Conservation (phyloP, 2,888 invertebrate species). For the Strigamia crassipes region DNA sequence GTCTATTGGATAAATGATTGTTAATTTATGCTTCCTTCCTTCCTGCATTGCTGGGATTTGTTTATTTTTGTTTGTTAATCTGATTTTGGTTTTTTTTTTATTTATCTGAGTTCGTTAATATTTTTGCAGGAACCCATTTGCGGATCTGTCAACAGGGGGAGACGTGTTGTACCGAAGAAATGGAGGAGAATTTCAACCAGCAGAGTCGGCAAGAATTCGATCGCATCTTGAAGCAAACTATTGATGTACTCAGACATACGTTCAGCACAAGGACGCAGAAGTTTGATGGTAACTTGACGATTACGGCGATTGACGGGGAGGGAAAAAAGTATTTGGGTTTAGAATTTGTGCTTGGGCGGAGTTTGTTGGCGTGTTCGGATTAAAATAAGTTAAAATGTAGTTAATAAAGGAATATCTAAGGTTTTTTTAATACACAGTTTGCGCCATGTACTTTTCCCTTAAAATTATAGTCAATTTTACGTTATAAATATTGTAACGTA, state of each 20-base stretch:
- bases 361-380: too few species aligned
- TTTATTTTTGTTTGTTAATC: not conserved
- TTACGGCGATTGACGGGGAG: too few species aligned
- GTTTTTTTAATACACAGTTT: too few species aligned
- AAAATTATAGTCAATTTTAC: too few species aligned
- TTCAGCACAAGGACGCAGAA: slow-evolving; percentile 76
- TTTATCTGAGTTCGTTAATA: too few species aligned
- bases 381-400: too few species aligned
- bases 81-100: slow-evolving; percentile 47
- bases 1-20: not conserved
- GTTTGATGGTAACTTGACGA: slow-evolving; percentile 74
- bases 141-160: slow-evolving; percentile 59
- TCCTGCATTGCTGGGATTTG: not conserved
- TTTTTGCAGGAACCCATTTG: slow-evolving; percentile 65
- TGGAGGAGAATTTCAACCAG: slow-evolving; percentile 72
- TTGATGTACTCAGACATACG: slow-evolving; percentile 74
- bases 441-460: too few species aligned
- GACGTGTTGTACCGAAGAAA: slow-evolving; percentile 71
- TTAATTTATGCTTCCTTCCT: not conserved
- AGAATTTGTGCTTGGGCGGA: too few species aligned
- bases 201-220: slow-evolving; percentile 76
- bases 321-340: too few species aligned
- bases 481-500: too few species aligned
- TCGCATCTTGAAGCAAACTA: slow-evolving; percentile 73
- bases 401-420: too few species aligned